Conservation (phyloP, 2,888 invertebrate species). For the Caenorhabditis afra region DNA sequence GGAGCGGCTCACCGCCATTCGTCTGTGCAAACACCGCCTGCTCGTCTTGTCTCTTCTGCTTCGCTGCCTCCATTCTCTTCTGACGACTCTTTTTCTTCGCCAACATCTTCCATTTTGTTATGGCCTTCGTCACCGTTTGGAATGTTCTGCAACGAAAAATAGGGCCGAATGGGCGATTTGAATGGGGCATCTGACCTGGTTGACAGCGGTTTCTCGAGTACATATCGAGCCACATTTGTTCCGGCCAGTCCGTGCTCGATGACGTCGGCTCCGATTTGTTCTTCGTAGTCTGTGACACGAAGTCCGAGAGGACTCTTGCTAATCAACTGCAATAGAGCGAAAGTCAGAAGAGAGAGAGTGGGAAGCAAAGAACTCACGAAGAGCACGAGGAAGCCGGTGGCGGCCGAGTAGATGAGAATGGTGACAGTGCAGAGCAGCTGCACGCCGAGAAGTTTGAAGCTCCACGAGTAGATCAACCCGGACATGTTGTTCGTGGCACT, state of each 20-base stretch:
- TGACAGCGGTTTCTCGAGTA: slow-evolving; percentile 71
- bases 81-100: slow-evolving; percentile 67
- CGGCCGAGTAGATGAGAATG: slow-evolving; percentile 78
- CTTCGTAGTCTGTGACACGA: slow-evolving; percentile 79
- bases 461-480: slow-evolving; percentile 75
- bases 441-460: slow-evolving; percentile 79
- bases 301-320: slow-evolving; percentile 77
- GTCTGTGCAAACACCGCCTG: slow-evolving; percentile 38
- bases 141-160: slow-evolving; percentile 66
- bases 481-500: slow-evolving; percentile 63
- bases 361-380: slow-evolving; percentile 68
- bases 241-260: slow-evolving; percentile 79
- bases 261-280: slow-evolving; percentile 80
- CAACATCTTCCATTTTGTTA: slow-evolving; percentile 75
- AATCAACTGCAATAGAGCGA: slow-evolving; percentile 60
- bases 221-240: slow-evolving; percentile 72
- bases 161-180: background rate
- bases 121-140: slow-evolving; percentile 75
- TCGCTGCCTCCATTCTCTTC: slow-evolving; percentile 64
- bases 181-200: slow-evolving; percentile 58
- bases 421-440: slow-evolving; percentile 77
- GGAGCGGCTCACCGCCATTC: slow-evolving; percentile 39
- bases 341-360: too few species aligned
- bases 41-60: slow-evolving; percentile 60
- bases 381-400: slow-evolving; percentile 77